A percentile compares a stretch with the other conserved stretches of the same genome.
Conservation (phyloP, 2,888 invertebrate genomes). For the Acanthopleura granulata region DNA sequence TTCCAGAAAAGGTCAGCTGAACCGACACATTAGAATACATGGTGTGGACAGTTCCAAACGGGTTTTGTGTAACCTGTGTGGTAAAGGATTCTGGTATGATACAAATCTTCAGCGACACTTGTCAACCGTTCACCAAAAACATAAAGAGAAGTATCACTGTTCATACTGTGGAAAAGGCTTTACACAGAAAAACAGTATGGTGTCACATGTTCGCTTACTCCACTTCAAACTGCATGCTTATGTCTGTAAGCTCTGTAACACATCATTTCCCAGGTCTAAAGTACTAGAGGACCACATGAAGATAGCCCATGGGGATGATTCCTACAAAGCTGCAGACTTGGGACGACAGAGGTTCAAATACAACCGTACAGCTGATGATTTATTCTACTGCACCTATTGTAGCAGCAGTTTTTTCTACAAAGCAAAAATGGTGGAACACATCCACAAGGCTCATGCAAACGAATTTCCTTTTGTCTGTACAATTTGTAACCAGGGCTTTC, state of each 20-base stretch:
- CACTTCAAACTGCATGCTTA: constrained; percentile 51
- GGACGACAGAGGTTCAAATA: constrained; percentile 37
- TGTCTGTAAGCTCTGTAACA: constrained; percentile 39
- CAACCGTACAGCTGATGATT: constrained; percentile 39
- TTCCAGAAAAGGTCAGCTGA: constrained; percentile 41
- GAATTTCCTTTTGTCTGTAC: constrained; percentile 48
- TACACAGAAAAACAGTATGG: constrained; percentile 41
- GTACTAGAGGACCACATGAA: constrained; percentile 49
- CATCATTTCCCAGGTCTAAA: constrained; percentile 37
- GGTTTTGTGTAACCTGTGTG: constrained; percentile 43
- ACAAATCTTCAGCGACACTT: constrained; percentile 50
- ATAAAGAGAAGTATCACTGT: constrained; percentile 49
- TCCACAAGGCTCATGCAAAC: constrained; percentile 45
- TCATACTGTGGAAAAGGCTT: constrained; percentile 57
- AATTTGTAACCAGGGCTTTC: constrained; percentile 50
- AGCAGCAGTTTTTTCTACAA: constrained; percentile 47
- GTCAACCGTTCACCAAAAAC: constrained; percentile 42
- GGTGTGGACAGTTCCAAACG: constrained; percentile 38
- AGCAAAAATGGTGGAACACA: constrained; percentile 49
- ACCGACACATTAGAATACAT: constrained; percentile 45
- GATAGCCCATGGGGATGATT: constrained; percentile 37
- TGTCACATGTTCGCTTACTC: constrained; percentile 45
- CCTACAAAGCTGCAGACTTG: constrained; percentile 26
- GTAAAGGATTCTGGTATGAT: constrained; percentile 47
- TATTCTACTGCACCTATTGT: constrained; percentile 49